Percentiles rank a stretch among this genome's conserved stretches.
These are phyloP conservation scores for Bungarus multicinctus DNA, from an alignment of 2,113 vertebrate species.

Conservation along the genomic window DNA sequence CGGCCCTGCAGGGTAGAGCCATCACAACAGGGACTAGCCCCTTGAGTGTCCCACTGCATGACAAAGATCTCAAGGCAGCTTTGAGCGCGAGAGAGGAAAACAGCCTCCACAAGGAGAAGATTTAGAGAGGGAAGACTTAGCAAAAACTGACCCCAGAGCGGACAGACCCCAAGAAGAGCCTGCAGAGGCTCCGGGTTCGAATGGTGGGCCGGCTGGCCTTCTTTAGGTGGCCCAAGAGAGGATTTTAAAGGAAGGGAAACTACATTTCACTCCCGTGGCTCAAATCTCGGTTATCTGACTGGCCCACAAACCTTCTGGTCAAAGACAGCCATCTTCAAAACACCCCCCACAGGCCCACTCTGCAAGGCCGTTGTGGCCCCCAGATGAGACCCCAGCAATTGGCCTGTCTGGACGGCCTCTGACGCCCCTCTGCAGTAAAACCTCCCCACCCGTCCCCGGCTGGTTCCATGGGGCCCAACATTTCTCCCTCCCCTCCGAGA, in stretches of 20 bases:
- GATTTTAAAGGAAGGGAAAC: neutral
- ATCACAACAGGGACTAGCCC: neutral
- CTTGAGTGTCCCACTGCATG: neutral
- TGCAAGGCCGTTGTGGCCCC: neutral
- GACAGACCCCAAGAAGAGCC: neutral
- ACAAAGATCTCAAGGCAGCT: neutral
- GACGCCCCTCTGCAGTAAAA: neutral
- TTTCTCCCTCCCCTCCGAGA: neutral
- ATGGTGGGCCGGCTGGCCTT: accelerated
- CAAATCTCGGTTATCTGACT: neutral
- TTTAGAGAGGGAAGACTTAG: no score
- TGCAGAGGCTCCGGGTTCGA: neutral
- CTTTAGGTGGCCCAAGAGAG: neutral
- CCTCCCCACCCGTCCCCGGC: neutral
- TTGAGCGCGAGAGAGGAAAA: accelerated
- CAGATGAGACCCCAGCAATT: accelerated
- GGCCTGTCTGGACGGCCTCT: neutral
- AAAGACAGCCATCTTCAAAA: neutral
- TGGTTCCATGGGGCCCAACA: neutral
- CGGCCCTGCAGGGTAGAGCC: no score
- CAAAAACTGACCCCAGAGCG: neutral
- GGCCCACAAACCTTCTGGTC: neutral
- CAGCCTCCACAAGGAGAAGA: neutral
- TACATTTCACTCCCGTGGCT: neutral
- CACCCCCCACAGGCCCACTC: neutral